Evolutionary conservation across 2,888 invertebrate species (phyloP).

Genomic region (Augiades crinisus): DNA sequence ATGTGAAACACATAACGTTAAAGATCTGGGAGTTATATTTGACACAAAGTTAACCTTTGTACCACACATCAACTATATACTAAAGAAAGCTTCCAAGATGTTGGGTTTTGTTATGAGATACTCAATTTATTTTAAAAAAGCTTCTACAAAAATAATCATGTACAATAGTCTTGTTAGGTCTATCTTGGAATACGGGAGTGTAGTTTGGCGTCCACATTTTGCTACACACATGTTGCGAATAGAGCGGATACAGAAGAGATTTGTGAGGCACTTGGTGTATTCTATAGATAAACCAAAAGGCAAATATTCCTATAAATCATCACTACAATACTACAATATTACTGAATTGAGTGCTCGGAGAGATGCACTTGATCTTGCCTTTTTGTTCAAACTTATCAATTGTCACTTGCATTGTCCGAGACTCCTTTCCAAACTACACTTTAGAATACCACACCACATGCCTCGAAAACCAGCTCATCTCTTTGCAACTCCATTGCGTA

Average conservation of each 20-base stretch:
- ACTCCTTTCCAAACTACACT: background rate
- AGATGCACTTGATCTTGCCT: background rate
- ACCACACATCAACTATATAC: constrained; percentile 14
- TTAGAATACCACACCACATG: background rate
- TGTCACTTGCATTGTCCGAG: background rate
- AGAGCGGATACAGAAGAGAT: background rate
- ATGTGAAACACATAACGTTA: background rate
- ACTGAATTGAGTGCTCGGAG: background rate
- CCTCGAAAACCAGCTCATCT: background rate
- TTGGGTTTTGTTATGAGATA: constrained; percentile 21
- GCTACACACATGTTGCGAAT: background rate
- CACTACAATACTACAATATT: background rate
- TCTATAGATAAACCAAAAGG: background rate
- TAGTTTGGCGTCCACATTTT: background rate
- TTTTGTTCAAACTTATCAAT: background rate
- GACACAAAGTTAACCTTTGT: constrained; percentile 16
- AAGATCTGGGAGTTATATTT: constrained; percentile 18
- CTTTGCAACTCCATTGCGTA: background rate
- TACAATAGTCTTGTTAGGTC: background rate
- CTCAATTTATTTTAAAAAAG: constrained; percentile 8
- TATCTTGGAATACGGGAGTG: background rate
- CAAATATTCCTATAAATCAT: background rate
- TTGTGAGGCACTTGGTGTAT: background rate
- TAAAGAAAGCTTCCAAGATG: constrained; percentile 23
- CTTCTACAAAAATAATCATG: background rate